These are phyloP conservation scores for Orthosia gracilis DNA, from an alignment of 2,888 invertebrate genomes.

Conservation along the genomic window DNA sequence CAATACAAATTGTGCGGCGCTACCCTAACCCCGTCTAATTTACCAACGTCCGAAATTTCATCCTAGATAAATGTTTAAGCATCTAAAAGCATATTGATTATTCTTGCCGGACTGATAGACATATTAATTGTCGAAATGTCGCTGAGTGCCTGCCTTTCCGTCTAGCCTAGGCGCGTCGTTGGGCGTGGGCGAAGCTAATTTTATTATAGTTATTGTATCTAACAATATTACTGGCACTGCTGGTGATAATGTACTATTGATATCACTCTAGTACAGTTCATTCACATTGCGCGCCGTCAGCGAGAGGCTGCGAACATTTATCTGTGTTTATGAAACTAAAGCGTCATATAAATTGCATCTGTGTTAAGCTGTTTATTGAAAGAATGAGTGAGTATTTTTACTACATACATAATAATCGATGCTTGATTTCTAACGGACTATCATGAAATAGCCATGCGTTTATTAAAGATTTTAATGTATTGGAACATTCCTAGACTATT, in stretches of 20 bases:
- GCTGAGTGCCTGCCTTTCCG: constrained; percentile 67
- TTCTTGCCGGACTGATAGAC: constrained; percentile 76
- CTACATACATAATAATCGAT: constrained; percentile 45
- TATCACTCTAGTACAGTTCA: constrained; percentile 75
- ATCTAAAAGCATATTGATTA: constrained; percentile 83
- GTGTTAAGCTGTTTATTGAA: constrained; percentile 44
- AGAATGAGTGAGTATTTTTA: constrained; percentile 64
- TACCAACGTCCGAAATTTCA: constrained; percentile 68
- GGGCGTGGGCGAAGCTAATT: constrained; percentile 73
- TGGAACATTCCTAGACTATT: constrained; percentile 48
- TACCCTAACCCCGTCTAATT: constrained; percentile 43
- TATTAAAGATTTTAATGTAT: constrained; percentile 50
- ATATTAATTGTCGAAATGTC: constrained; percentile 71
- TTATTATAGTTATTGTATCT: constrained; percentile 72
- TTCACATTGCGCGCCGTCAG: constrained; percentile 70
- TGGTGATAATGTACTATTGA: constrained; percentile 71
- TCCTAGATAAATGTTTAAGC: constrained; percentile 71
- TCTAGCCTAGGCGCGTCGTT: constrained; percentile 70
- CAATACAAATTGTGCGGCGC: constrained; percentile 46
- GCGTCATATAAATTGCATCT: constrained; percentile 55
- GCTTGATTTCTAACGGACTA: constrained; percentile 44
- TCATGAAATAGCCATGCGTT: constrained; percentile 45
- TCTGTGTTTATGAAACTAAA: constrained; percentile 61
- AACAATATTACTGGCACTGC: constrained; percentile 67
- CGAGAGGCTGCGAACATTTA: constrained; percentile 58